Conservation (phyloP, 2,888 invertebrate species). For the Synanthedon vespiformis region DNA sequence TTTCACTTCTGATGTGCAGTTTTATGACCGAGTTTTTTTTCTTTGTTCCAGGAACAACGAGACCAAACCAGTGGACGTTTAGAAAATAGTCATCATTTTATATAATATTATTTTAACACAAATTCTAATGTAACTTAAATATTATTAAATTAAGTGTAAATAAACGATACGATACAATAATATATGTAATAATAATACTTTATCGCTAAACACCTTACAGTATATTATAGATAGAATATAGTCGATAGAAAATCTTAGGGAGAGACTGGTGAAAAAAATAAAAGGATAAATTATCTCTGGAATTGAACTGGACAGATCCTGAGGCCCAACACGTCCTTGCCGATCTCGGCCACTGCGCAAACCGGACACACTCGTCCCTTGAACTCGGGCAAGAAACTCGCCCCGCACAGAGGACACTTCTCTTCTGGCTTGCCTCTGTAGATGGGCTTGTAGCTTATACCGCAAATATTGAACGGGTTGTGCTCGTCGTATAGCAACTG, state of each 20-base stretch:
- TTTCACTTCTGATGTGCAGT: no score
- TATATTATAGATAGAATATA: conserved; percentile 11
- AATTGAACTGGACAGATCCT: conserved; percentile 78
- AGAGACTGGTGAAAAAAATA: conserved; percentile 4
- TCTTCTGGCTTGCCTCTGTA: conserved; percentile 95
- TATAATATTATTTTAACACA: background rate
- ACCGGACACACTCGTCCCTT: conserved; percentile 88
- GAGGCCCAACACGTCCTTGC: conserved; percentile 89
- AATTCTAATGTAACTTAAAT: background rate
- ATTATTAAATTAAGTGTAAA: conserved; percentile 2
- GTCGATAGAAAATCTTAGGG: conserved; percentile 10
- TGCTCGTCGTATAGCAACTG: conserved; percentile 94
- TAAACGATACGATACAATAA: conserved; percentile 8
- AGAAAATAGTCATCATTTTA: background rate
- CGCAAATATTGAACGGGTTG: conserved; percentile 97
- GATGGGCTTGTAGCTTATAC: conserved; percentile 90
- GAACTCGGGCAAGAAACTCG: conserved; percentile 88
- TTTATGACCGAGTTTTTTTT: background rate
- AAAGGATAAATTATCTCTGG: conserved; percentile 39
- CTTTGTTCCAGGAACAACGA: conserved; percentile 27
- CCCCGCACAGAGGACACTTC: conserved; percentile 91
- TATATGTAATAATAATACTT: conserved; percentile 18
- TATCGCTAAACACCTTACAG: conserved; percentile 19
- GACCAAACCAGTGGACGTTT: conserved; percentile 17
- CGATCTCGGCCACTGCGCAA: conserved; percentile 91